A percentile compares a stretch with the other conserved stretches of the same genome.
phyloP scores from a whole-genome alignment of 2,888 invertebrate genomes.

The Meliscaeva auricollis region DNA sequence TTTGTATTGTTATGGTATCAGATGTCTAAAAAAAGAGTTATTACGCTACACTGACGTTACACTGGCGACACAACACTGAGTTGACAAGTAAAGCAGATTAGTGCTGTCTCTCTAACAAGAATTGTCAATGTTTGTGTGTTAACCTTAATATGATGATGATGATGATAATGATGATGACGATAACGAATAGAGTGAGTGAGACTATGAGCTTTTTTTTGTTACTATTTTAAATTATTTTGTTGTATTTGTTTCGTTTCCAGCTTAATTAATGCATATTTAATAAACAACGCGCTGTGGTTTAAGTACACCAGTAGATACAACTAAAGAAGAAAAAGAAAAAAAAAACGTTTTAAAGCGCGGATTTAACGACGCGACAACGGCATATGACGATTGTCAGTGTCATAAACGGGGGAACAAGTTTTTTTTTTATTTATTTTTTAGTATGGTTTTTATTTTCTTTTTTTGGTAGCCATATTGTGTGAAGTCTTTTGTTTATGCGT shows the following conservation, averaged over 20 bases:
- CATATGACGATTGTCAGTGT: conserved; percentile 5
- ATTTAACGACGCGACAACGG: conserved; percentile 33
- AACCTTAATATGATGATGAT: conserved; percentile 17
- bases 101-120: conserved; percentile 29
- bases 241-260: conserved; percentile 40
- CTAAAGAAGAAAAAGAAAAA: not conserved
- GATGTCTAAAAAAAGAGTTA: conserved; percentile 74
- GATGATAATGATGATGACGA: not conserved
- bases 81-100: conserved; percentile 64
- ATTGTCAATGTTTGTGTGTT: conserved; percentile 46
- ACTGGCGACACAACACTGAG: conserved; percentile 45
- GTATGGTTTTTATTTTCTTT: conserved; percentile 9
- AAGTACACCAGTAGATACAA: not conserved
- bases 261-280: conserved; percentile 55
- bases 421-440: not conserved
- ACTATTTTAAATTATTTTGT: conserved; percentile 44
- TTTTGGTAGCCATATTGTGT: conserved; percentile 48
- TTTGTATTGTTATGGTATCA: conserved; percentile 71
- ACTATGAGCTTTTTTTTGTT: conserved; percentile 58
- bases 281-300: conserved; percentile 7
- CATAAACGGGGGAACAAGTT: conserved; percentile 56
- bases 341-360: not conserved
- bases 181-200: conserved; percentile 22
- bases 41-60: conserved; percentile 71
- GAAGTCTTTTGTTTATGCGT: conserved; percentile 69